These are phyloP conservation scores for Mimachlamys varia DNA, from an alignment of 2,888 invertebrate genomes.

Conservation along the genomic window DNA sequence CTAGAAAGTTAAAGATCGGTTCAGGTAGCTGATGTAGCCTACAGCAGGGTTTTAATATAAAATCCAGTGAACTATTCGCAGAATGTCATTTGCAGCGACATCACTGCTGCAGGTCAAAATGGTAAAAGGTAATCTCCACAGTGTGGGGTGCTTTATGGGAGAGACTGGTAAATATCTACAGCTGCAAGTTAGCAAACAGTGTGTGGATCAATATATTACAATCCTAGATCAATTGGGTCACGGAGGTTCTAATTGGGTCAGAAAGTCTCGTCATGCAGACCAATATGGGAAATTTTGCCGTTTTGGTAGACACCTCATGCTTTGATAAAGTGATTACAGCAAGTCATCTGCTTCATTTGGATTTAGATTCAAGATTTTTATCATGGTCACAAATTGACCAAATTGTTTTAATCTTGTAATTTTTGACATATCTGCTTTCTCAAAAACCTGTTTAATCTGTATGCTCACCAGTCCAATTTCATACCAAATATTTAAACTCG, in stretches of 20 bases:
- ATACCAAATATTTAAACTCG: no score
- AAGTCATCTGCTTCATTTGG: neutral
- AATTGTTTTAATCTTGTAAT: no score
- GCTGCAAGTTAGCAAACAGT: neutral
- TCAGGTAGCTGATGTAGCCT: neutral
- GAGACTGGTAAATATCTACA: neutral
- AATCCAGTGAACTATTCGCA: neutral
- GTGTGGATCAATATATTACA: neutral
- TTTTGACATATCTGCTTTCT: no score
- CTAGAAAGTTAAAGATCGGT: neutral
- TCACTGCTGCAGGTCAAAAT: neutral
- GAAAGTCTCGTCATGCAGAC: neutral
- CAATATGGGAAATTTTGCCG: neutral
- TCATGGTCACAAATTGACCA: no score
- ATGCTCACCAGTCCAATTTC: no score
- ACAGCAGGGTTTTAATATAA: conserved; percentile 1
- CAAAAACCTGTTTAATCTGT: no score
- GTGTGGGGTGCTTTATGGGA: neutral
- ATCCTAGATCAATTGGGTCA: neutral
- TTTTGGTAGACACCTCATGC: neutral
- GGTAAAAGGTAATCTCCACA: neutral
- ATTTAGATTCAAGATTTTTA: neutral
- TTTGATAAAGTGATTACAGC: neutral
- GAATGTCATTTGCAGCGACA: conserved; percentile 21
- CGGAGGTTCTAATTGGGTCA: neutral